Conservation (phyloP, 1,140 invertebrate genomes). For the Zeugodacus cucurbitae region DNA sequence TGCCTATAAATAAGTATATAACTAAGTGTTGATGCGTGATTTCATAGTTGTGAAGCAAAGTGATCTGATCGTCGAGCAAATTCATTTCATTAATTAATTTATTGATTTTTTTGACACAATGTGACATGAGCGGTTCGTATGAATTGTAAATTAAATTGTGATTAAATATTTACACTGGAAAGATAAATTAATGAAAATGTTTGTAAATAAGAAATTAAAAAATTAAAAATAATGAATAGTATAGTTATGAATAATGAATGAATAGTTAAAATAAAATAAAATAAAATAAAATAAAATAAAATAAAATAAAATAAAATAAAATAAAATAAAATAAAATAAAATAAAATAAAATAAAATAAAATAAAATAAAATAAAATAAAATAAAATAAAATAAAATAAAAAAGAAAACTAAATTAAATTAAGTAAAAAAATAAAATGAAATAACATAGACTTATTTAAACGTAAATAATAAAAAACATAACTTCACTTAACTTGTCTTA, state of each 20-base stretch:
- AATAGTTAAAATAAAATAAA: background rate
- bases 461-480: no score
- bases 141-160: background rate
- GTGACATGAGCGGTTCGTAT: background rate
- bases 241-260: background rate
- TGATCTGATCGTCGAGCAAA: background rate
- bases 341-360: conserved; percentile 13
- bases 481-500: no score
- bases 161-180: background rate
- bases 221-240: background rate
- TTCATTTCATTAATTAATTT: background rate
- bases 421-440: background rate
- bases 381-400: background rate
- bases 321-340: background rate
- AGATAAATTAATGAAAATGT: background rate
- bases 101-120: background rate
- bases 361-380: background rate
- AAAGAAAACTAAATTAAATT: conserved; percentile 34
- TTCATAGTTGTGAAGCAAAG: background rate
- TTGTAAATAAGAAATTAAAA: background rate
- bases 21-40: background rate
- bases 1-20: background rate
- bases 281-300: background rate
- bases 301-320: background rate
- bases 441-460: background rate